Conservation (phyloP, 2,113 vertebrate genomes). For the Dicentrarchus labrax region DNA sequence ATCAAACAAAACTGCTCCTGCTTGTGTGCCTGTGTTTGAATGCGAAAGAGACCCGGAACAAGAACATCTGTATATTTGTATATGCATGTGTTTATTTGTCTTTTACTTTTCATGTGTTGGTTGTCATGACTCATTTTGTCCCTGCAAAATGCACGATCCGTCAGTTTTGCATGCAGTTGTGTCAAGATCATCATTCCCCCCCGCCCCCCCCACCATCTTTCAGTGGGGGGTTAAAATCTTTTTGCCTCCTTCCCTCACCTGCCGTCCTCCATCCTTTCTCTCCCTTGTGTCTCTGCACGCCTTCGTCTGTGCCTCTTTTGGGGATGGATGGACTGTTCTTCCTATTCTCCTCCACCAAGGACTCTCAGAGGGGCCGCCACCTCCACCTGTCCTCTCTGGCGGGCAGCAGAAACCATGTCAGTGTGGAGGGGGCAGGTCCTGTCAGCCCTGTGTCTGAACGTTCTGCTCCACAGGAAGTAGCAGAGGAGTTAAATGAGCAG, state of each 20-base stretch:
- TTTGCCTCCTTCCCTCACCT: slow-evolving; percentile 45
- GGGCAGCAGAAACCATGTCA: slow-evolving; percentile 53
- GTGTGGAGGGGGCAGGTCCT: slow-evolving; percentile 32
- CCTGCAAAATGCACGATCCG: neutral
- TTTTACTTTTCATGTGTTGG: neutral
- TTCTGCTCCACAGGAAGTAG: slow-evolving; percentile 34
- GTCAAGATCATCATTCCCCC: neutral
- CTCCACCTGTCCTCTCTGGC: slow-evolving; percentile 52
- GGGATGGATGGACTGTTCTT: slow-evolving; percentile 53
- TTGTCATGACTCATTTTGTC: slow-evolving; percentile 3
- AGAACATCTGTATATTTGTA: neutral
- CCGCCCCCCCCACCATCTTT: neutral
- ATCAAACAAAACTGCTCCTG: neutral
- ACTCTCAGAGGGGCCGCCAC: slow-evolving; percentile 67
- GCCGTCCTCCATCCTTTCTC: slow-evolving; percentile 49
- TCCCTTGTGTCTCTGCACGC: slow-evolving; percentile 60
- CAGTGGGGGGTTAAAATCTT: neutral
- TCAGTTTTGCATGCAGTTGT: slow-evolving; percentile 38
- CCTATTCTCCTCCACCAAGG: slow-evolving; percentile 62
- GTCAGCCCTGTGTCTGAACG: slow-evolving; percentile 11
- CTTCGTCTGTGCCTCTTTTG: slow-evolving; percentile 52
- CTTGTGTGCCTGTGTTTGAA: slow-evolving; percentile 26
- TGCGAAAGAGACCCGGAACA: neutral
- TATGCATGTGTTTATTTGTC: slow-evolving; percentile 6
- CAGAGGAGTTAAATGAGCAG: slow-evolving; percentile 40